phyloP scores from a whole-genome alignment of 2,888 invertebrate species.

The Epinotia ramella region DNA sequence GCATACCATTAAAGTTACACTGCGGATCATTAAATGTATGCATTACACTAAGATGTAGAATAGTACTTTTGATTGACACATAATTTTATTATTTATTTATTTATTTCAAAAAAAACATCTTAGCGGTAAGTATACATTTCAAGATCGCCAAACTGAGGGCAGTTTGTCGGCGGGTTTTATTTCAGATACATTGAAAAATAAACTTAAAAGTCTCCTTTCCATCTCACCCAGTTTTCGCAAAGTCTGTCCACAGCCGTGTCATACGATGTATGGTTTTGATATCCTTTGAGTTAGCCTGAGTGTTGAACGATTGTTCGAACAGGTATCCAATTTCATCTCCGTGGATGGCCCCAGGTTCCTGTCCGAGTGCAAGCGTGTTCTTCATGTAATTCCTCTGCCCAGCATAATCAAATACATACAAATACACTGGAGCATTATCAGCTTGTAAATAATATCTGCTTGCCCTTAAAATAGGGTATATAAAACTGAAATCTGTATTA shows the following conservation, averaged over 20 bases:
- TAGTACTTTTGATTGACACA: too few species aligned
- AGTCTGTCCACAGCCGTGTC: constrained; percentile 33
- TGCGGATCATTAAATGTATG: too few species aligned
- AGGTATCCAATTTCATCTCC: constrained; percentile 29
- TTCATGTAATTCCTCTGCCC: constrained; percentile 35
- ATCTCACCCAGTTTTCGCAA: constrained; percentile 31
- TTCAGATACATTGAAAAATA: too few species aligned
- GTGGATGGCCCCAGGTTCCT: constrained; percentile 19
- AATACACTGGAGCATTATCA: constrained; percentile 20
- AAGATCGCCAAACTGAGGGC: too few species aligned
- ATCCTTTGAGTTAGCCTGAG: neutral
- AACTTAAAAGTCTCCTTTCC: too few species aligned
- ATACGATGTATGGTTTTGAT: constrained; percentile 14
- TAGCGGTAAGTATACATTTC: too few species aligned
- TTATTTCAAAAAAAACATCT: too few species aligned
- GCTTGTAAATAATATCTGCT: constrained; percentile 13
- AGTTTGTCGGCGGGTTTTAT: too few species aligned
- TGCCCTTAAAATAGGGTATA: constrained; percentile 25
- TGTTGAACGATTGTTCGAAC: constrained; percentile 16
- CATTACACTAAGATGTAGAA: too few species aligned
- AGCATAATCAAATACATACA: constrained; percentile 33
- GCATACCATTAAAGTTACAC: too few species aligned
- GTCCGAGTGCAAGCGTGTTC: neutral
- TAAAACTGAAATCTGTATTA: constrained; percentile 58
- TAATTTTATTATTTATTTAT: too few species aligned